phyloP scores from a whole-genome alignment of 2,113 vertebrate species.

The Mirza zaza region DNA sequence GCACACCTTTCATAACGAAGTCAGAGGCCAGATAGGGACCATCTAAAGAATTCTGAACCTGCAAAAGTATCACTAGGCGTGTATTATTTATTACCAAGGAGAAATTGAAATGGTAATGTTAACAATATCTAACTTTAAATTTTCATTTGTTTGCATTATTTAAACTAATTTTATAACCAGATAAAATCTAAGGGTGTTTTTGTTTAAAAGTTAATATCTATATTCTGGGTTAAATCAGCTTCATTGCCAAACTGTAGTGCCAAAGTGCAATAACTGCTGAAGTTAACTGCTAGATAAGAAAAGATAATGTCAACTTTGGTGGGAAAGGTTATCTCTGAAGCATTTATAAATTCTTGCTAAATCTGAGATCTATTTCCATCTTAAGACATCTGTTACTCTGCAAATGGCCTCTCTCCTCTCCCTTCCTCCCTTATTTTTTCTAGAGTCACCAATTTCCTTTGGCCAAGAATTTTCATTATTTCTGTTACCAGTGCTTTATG shows the following conservation, averaged over 20 bases:
- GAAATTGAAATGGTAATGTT: background rate
- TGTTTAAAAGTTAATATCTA: slow-evolving; percentile 37
- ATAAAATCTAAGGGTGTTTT: slow-evolving; percentile 53
- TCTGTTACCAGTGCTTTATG: background rate
- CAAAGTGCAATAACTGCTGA: background rate
- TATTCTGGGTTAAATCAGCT: slow-evolving; percentile 3
- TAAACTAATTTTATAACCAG: slow-evolving; percentile 32
- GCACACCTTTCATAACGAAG: background rate
- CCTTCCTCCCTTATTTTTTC: background rate
- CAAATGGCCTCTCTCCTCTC: background rate
- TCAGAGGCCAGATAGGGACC: background rate
- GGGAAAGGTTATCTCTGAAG: slow-evolving; percentile 17
- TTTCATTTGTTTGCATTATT: slow-evolving; percentile 58
- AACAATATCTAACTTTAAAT: background rate
- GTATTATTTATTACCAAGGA: background rate
- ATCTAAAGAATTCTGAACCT: background rate
- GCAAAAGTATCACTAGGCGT: background rate
- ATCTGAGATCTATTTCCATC: slow-evolving; percentile 24
- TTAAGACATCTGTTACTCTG: slow-evolving; percentile 46
- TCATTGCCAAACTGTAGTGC: background rate
- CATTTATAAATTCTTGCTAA: slow-evolving; percentile 40
- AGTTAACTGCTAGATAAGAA: slow-evolving; percentile 28
- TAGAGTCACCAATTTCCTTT: background rate
- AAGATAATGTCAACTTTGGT: background rate
- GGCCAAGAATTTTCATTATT: background rate